Percentiles rank a stretch among this genome's conserved stretches.
Conservation (phyloP, 2,113 vertebrate genomes). For the Pseudois nayaur region DNA sequence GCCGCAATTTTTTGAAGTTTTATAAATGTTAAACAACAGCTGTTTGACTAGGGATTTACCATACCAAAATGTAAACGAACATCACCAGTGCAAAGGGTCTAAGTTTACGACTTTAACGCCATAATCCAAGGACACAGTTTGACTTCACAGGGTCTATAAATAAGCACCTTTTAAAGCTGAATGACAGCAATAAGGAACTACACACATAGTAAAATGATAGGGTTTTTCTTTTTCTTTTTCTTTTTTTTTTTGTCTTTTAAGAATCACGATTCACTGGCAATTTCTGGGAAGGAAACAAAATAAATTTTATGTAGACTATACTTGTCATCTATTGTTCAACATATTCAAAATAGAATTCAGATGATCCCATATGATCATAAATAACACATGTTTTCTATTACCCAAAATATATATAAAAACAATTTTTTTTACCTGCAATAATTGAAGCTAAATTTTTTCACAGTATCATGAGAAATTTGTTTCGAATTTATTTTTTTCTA, state of each 20-base stretch:
- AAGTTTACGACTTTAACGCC: neutral
- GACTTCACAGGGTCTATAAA: slow-evolving; percentile 2
- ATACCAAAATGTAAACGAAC: slow-evolving; percentile 28
- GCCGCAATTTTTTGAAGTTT: slow-evolving; percentile 31
- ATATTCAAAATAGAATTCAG: slow-evolving; percentile 30
- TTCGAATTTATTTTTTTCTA: neutral
- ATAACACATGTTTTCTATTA: slow-evolving; percentile 9
- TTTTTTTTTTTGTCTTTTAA: neutral
- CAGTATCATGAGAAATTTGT: neutral
- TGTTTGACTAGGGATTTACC: slow-evolving; percentile 27
- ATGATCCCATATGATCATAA: neutral
- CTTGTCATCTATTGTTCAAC: neutral
- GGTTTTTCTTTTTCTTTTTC: neutral
- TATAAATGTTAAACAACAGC: slow-evolving; percentile 41
- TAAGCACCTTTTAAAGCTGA: slow-evolving; percentile 22
- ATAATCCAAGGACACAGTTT: neutral
- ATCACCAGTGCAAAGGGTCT: neutral
- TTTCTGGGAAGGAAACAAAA: neutral
- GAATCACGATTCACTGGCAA: neutral
- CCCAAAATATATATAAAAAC: slow-evolving; percentile 3
- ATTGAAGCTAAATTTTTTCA: neutral
- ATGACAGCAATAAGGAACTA: slow-evolving; percentile 41
- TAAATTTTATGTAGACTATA: neutral
- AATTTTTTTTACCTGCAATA: neutral
- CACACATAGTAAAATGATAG: neutral